Percentiles rank a stretch among this genome's conserved stretches.
Conservation (phyloP, 2,797 vertebrate genomes). For the Tympanoctomys barrerae region DNA sequence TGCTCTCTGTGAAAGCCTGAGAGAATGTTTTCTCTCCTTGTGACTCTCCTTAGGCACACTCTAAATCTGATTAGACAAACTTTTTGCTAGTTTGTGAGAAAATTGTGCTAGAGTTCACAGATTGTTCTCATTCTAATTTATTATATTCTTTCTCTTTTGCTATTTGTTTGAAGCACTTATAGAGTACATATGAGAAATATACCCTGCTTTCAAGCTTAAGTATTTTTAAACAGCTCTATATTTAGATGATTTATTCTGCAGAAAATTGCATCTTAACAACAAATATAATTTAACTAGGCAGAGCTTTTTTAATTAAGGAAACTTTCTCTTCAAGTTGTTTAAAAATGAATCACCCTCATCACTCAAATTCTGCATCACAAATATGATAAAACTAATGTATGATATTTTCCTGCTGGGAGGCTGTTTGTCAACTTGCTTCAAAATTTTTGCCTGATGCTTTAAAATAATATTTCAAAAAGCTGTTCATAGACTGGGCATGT, state of each 20-base stretch:
- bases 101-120: not conserved
- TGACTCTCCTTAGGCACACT: too few relatives aligned
- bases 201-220: not conserved
- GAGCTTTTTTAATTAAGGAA: conserved; percentile 44
- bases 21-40: too few relatives aligned
- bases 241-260: not conserved
- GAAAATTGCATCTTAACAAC: conserved; percentile 45
- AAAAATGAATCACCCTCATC: not conserved
- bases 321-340: not conserved
- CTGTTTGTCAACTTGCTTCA: not conserved
- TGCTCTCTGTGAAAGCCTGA: too few relatives aligned
- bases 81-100: not conserved
- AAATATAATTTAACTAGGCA: not conserved
- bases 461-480: conserved; percentile 39
- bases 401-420: not conserved
- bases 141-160: not conserved
- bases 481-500: too few relatives aligned
- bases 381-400: conserved; percentile 35
- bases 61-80: not conserved
- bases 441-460: conserved; percentile 13
- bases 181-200: not conserved
- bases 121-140: not conserved
- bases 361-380: conserved; percentile 27
- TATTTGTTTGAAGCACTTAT: not conserved
- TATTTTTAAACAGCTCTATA: not conserved